Evolutionary conservation across 2,888 invertebrate species (phyloP), one percentile per base, ranked within the genome.

Genomic region (Onthophagus sagittarius): DNA sequence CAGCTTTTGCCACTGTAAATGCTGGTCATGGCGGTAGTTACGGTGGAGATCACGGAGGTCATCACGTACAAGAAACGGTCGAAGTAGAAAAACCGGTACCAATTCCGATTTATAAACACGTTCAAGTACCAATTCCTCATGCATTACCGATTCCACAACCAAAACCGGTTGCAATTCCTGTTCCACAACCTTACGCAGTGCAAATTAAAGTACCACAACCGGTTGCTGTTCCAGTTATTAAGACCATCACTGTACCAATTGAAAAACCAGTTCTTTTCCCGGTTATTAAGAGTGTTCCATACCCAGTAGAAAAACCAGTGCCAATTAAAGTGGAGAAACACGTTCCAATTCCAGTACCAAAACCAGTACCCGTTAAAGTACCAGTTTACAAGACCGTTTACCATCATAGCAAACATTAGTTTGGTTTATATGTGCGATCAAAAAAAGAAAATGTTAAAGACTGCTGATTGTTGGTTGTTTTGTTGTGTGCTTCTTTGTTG

Each of bases 221-320:
- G 0, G 87, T 92, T 0, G 90, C 92, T 0, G 89, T 92, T 0
- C 92, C 92, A 0, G 88, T 92, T 2, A 86, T 92, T 39, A 92
- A 91, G 80, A 92, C 92, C 77, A 87, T 92, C 1, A 88, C 90
- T 0, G 88, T 92, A 31, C 92, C 92, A 0, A 89, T 92, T 0
- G 92, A 92, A 79, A 92, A 91, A 80, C 91, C 92, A 31, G 91
- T 92, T 0, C 92, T 92, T 0, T 92, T 91, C 80, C 90, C 91
- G 0, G 91, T 92, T 0, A 90, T 91, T 77, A 91, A 88, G 79
- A 85, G 86, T 2, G 89, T 92, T 0, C 90, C 90, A 62, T 89
- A 91, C 31, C 91, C 91, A 0, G 89, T 89, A 73, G 88, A 91
- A 75, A 92, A 92, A 79, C 90, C 90, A 0, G 90, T 91, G 2